phyloP scores from a whole-genome alignment of 2,113 vertebrate species.

The Neotoma lepida region DNA sequence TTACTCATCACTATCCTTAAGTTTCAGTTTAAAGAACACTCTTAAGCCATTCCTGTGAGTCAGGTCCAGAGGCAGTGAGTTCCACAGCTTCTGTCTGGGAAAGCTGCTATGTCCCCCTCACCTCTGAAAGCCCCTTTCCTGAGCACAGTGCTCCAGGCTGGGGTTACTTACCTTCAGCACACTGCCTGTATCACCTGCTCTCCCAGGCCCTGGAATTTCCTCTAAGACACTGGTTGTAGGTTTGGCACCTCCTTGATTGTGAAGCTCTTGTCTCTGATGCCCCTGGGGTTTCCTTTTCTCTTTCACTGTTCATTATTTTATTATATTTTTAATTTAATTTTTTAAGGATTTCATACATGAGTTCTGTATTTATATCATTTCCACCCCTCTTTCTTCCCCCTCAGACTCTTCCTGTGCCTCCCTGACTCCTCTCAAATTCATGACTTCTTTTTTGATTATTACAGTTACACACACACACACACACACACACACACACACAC shows the following conservation, averaged over 20 bases:
- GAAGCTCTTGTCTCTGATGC: background rate
- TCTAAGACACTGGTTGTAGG: too few relatives aligned
- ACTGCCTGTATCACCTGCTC: background rate
- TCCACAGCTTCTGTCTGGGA: background rate
- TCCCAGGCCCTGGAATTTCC: background rate
- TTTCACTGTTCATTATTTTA: background rate
- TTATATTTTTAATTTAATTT: too few relatives aligned
- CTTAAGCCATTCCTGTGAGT: background rate
- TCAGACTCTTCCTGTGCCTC: too few relatives aligned
- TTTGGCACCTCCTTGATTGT: background rate
- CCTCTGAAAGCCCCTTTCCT: background rate
- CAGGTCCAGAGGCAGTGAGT: too few relatives aligned
- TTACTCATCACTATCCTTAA: too few relatives aligned
- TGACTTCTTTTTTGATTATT: too few relatives aligned
- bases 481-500: too few relatives aligned
- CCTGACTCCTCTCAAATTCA: too few relatives aligned
- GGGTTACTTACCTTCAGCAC: background rate
- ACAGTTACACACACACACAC: too few relatives aligned
- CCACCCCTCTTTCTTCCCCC: too few relatives aligned
- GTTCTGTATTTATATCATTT: background rate
- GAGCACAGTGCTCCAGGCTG: background rate
- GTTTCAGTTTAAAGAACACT: too few relatives aligned
- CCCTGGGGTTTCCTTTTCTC: background rate
- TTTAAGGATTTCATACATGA: too few relatives aligned
- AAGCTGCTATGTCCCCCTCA: background rate